Evolutionary conservation across 1,140 invertebrate species (phyloP), one percentile per base, ranked within the genome.

Genomic region (Polypedilum pembai): DNA sequence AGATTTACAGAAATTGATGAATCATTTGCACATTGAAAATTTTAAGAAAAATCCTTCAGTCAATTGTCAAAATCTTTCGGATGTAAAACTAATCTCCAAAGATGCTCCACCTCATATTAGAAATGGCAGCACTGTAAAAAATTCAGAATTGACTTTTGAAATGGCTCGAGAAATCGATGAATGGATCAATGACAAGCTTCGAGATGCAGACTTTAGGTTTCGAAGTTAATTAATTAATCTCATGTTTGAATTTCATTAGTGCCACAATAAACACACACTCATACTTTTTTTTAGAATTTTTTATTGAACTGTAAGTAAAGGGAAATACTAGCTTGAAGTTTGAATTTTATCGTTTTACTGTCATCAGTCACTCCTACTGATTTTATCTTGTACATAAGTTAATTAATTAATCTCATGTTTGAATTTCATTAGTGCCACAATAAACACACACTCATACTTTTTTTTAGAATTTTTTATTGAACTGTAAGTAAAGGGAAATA

Each of bases 1-100:
- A 15, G 78, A 90, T 78, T 77, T 91, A 1, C 75, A 78, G 1
- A 82, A 82, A 45, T 81, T 92, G 2, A 81, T 83, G 8, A 80
- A 88, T 40, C 88, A 92, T 78, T 84, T 92, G 17, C 86, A 87
- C 77, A 91, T 94, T 76, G 83, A 88, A 20, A 90, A 87, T 77
- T 93, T 94, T 80, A 89, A 88, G 74, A 85, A 87, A 5, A 94
- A 93, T 82, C 83, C 85, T 73, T 87, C 88, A n/a, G 85, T 91
- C 0, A 91, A 91, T 80, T 86, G 82, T 74, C 84, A 88, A 63
- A 83, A 88, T 74, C 84, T 90, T 76, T 85, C 83, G 74, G 85
- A 87, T 15, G 85, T 80, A 20, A 78, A 78, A 0, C 82, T 90
- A 1, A 78, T 88, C 3, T 78, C 84, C 41, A 77, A 82, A 7